Evolutionary conservation across 2,797 vertebrate species (phyloP).

Genomic region (Sebastes vulpes): DNA sequence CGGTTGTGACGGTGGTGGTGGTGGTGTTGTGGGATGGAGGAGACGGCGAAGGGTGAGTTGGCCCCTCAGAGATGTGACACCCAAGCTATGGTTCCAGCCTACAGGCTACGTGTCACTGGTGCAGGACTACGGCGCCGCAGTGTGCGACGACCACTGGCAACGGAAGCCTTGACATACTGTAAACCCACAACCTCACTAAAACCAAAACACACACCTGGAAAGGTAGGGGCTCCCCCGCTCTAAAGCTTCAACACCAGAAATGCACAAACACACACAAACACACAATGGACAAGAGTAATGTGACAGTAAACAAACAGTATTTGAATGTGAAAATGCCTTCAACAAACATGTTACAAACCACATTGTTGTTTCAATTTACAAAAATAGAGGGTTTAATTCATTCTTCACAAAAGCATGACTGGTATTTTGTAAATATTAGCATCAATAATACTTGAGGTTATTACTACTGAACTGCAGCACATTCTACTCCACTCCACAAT

Average conservation of each 20-base stretch:
- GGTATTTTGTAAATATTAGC: neutral
- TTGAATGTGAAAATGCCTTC: neutral
- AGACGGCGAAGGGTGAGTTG: neutral
- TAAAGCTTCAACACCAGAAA: neutral
- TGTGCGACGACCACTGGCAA: conserved; percentile 26
- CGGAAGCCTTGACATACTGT: conserved; percentile 37
- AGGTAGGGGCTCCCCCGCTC: conserved; percentile 61
- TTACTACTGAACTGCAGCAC: neutral
- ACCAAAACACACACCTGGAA: conserved; percentile 62
- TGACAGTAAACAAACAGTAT: neutral
- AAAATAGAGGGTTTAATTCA: neutral
- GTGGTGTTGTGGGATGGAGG: conserved; percentile 10
- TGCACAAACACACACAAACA: conserved; percentile 4
- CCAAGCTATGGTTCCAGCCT: conserved; percentile 77
- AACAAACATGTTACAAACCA: neutral
- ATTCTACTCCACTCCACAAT: neutral
- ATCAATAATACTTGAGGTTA: neutral
- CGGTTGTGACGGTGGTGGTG: neutral
- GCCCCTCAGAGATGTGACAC: conserved; percentile 56
- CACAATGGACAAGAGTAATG: neutral
- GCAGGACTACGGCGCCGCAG: conserved; percentile 72
- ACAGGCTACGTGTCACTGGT: conserved; percentile 45
- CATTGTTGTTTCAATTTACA: neutral
- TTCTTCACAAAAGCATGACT: neutral
- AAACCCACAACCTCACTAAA: conserved; percentile 60